Evolutionary conservation across 2,888 invertebrate species (phyloP).

Genomic region (Drosophila putrida): DNA sequence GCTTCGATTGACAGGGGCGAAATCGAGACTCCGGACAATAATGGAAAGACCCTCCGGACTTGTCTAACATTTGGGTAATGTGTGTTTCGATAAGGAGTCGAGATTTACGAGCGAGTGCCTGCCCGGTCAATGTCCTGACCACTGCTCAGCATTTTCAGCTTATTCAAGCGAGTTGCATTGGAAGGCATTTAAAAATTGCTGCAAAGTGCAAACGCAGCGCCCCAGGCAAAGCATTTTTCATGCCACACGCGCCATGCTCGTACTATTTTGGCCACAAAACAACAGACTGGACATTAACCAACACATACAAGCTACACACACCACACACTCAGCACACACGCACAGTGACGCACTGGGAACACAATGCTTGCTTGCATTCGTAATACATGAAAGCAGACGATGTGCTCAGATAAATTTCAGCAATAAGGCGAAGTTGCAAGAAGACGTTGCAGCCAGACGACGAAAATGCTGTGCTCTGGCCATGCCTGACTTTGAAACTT

Average conservation of each 20-base stretch:
- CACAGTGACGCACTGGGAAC: slow-evolving; percentile 31
- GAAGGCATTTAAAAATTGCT: slow-evolving; percentile 58
- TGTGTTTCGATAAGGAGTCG: slow-evolving; percentile 39
- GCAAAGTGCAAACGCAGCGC: slow-evolving; percentile 73
- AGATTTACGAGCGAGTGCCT: slow-evolving; percentile 42
- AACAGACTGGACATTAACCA: slow-evolving; percentile 67
- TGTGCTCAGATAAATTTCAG: slow-evolving; percentile 68
- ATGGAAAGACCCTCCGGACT: background rate
- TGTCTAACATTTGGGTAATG: slow-evolving; percentile 28
- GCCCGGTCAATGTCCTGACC: slow-evolving; percentile 34
- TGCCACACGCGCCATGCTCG: slow-evolving; percentile 42
- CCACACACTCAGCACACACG: slow-evolving; percentile 17
- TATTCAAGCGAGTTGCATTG: slow-evolving; percentile 43
- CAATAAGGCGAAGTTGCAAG: slow-evolving; percentile 41
- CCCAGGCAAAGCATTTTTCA: slow-evolving; percentile 61
- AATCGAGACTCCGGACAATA: background rate
- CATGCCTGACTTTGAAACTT: slow-evolving; percentile 74
- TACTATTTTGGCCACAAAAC: slow-evolving; percentile 72
- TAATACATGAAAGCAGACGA: slow-evolving; percentile 55
- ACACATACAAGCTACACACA: slow-evolving; percentile 19
- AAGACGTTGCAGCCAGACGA: slow-evolving; percentile 59
- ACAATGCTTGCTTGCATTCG: slow-evolving; percentile 61
- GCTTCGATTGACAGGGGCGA: background rate
- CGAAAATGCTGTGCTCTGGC: slow-evolving; percentile 33
- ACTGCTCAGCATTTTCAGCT: slow-evolving; percentile 24